Conservation (phyloP, 2,113 vertebrate species). For the Lanius collurio region DNA sequence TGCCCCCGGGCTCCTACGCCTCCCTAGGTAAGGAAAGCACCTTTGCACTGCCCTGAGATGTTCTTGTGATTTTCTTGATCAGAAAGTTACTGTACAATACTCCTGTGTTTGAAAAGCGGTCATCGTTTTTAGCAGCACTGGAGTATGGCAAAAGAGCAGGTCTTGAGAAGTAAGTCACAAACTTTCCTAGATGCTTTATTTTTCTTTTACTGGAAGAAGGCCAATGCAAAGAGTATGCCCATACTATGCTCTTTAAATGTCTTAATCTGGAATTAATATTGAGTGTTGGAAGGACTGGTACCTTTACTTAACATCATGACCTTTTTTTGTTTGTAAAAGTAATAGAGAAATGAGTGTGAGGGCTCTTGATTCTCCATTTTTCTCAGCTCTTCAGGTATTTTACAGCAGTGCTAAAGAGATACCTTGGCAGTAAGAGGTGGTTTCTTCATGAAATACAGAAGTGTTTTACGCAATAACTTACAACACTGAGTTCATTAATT, state of each 20-base stretch:
- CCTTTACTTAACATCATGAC: not conserved
- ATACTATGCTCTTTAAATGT: not conserved
- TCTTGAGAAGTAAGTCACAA: not conserved
- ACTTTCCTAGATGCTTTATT: not conserved
- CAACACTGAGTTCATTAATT: accelerated
- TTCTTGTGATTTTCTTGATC: not conserved
- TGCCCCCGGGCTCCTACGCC: constrained; percentile 86
- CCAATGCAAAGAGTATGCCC: not conserved
- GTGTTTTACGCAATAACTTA: not conserved
- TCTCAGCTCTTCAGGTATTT: not conserved
- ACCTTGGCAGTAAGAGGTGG: not conserved
- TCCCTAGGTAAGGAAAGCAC: constrained; percentile 83
- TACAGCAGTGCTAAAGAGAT: not conserved
- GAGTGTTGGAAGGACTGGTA: not conserved
- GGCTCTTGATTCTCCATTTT: not conserved
- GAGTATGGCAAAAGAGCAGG: not conserved
- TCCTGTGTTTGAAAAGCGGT: accelerated
- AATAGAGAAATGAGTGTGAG: not conserved
- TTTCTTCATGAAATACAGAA: not conserved
- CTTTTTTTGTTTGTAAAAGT: not conserved
- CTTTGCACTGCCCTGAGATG: accelerated
- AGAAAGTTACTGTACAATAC: not conserved
- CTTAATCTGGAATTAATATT: not conserved
- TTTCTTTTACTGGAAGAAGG: not conserved
- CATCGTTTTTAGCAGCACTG: accelerated